phyloP scores from a whole-genome alignment of 2,797 vertebrate genomes.

The Periophthalmus magnuspinnatus region DNA sequence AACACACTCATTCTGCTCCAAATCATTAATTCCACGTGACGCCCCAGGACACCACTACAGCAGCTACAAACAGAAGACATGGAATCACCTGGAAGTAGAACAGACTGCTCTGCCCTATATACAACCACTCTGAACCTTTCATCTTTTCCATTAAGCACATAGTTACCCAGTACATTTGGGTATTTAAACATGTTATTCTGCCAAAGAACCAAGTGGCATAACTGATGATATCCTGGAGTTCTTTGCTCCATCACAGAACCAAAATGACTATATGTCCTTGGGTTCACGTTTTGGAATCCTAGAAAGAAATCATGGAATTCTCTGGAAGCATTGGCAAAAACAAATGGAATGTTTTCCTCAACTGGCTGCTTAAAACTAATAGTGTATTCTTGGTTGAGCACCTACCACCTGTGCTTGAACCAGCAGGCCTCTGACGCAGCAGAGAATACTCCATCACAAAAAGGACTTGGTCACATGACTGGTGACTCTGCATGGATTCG shows the following conservation, averaged over 20 bases:
- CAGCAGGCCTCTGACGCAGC: constrained; percentile 18
- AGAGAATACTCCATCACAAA: constrained; percentile 18
- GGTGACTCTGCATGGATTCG: constrained; percentile 24
- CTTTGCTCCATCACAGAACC: constrained; percentile 34
- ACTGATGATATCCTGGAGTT: constrained; percentile 23
- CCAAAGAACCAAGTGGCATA: constrained; percentile 20
- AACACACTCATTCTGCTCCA: constrained; percentile 53
- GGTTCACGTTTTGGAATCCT: constrained; percentile 53
- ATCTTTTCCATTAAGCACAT: constrained; percentile 22
- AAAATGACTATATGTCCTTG: constrained; percentile 3
- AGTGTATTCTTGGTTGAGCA: constrained; percentile 33
- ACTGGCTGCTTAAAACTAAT: constrained; percentile 27
- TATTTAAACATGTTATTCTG: constrained; percentile 16
- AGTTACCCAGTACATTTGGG: constrained; percentile 22
- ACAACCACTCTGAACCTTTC: constrained; percentile 4
- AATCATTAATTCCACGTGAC: constrained; percentile 44
- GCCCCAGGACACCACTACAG: constrained; percentile 59
- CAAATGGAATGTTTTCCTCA: constrained; percentile 70
- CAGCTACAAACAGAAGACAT: constrained; percentile 60
- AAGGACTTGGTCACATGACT: constrained; percentile 56
- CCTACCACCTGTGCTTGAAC: constrained; percentile 21
- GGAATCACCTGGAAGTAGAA: constrained; percentile 34
- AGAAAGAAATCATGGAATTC: constrained; percentile 54
- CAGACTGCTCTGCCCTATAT: constrained; percentile 12
- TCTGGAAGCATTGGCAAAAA: constrained; percentile 50